phyloP scores from a whole-genome alignment of 1,140 invertebrate species.

The Antheraea pernyi region DNA sequence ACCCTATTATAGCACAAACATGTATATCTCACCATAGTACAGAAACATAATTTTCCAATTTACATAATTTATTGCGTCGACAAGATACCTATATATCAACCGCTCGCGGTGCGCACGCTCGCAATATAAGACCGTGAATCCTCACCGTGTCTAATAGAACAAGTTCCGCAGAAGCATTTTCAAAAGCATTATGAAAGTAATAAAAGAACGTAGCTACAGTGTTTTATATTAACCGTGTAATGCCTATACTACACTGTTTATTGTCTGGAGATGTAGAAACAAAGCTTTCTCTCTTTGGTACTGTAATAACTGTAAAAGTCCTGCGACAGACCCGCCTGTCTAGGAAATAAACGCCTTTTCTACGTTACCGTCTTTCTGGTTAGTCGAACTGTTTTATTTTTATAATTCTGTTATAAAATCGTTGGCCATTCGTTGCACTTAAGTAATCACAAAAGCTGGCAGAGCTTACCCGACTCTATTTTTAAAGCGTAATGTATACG shows the following conservation, averaged over 20 bases:
- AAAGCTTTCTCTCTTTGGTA: constrained; percentile 21
- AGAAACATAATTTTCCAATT: neutral
- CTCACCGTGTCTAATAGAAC: constrained; percentile 20
- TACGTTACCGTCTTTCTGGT: constrained; percentile 1
- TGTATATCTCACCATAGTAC: neutral
- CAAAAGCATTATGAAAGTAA: constrained; percentile 35
- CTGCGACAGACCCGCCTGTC: constrained; percentile 12
- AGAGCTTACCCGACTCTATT: neutral
- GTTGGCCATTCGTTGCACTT: neutral
- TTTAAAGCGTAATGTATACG: neutral
- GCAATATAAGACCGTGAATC: neutral
- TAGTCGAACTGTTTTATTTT: neutral
- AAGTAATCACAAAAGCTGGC: neutral
- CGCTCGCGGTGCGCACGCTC: neutral
- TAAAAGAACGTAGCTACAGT: constrained; percentile 24
- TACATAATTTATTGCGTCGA: constrained; percentile 2
- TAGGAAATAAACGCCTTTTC: constrained; percentile 12
- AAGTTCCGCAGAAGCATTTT: constrained; percentile 30
- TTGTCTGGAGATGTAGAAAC: constrained; percentile 18
- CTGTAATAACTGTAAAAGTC: constrained; percentile 16
- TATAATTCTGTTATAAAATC: neutral
- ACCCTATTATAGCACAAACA: no score
- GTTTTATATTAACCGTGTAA: constrained; percentile 32
- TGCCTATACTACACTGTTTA: constrained; percentile 23
- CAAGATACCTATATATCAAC: neutral